These are phyloP conservation scores for Puntigrus tetrazona DNA, from an alignment of 2,113 vertebrate species.

Conservation along the genomic window DNA sequence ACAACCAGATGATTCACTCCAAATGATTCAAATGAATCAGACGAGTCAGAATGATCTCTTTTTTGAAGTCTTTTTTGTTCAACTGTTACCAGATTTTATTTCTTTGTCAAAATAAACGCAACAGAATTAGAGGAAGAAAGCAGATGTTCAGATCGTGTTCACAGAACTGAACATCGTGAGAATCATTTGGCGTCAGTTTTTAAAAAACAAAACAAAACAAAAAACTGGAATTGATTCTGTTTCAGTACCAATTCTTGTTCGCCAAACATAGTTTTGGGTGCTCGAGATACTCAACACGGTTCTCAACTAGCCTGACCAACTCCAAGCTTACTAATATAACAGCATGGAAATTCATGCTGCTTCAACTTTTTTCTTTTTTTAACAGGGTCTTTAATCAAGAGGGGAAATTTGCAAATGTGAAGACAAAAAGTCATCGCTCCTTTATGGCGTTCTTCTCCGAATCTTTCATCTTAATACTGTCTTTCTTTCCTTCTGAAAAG, in stretches of 20 bases:
- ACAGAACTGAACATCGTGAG: background rate
- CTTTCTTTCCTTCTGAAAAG: conserved; percentile 44
- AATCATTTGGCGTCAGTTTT: background rate
- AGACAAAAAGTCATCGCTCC: conserved; percentile 11
- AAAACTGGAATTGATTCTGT: background rate
- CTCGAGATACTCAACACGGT: background rate
- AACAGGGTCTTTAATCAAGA: background rate
- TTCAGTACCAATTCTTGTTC: background rate
- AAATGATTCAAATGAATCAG: background rate
- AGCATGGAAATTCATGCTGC: background rate
- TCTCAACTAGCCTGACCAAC: background rate
- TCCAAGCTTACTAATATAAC: background rate
- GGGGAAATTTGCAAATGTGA: conserved; percentile 58
- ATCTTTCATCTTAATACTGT: conserved; percentile 58
- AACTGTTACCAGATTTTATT: background rate
- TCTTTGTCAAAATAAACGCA: background rate
- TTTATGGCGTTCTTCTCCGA: conserved; percentile 9
- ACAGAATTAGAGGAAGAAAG: background rate
- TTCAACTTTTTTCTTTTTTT: background rate
- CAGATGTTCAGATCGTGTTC: background rate
- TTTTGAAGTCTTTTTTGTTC: background rate
- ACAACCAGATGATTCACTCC: background rate
- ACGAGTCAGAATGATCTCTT: background rate
- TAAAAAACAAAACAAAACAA: background rate
- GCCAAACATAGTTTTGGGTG: background rate